Evolutionary conservation across 1,140 invertebrate genomes (phyloP).

Genomic region (Telenomus remus): DNA sequence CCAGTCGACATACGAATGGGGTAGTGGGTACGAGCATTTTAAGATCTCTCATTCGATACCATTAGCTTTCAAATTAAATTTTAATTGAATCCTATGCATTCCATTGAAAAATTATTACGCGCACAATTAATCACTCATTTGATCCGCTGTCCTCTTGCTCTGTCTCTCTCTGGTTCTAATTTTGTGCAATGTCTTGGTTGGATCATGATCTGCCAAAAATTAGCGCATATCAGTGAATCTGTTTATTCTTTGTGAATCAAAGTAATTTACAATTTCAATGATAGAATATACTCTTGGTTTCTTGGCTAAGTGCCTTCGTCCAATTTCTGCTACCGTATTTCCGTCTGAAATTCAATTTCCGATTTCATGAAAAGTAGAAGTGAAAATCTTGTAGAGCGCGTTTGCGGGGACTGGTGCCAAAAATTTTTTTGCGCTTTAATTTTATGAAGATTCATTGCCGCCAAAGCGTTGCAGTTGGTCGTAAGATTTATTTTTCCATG

Average conservation of each 20-base stretch:
- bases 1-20: constrained; percentile 61
- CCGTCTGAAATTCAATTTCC: constrained; percentile 55
- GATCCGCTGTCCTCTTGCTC: neutral
- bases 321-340: constrained; percentile 46
- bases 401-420: constrained; percentile 50
- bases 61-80: constrained; percentile 6
- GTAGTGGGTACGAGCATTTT: constrained; percentile 52
- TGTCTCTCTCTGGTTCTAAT: constrained; percentile 6
- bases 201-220: constrained; percentile 30
- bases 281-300: constrained; percentile 31
- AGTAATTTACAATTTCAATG: constrained; percentile 36
- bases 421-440: constrained; percentile 51
- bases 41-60: constrained; percentile 36
- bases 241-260: constrained; percentile 39
- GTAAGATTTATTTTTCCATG: constrained; percentile 35
- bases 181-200: constrained; percentile 11
- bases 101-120: no score
- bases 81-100: constrained; percentile 11
- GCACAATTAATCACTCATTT: no score
- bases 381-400: constrained; percentile 52
- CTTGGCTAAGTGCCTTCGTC: constrained; percentile 24
- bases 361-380: constrained; percentile 58
- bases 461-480: constrained; percentile 39
- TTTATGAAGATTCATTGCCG: constrained; percentile 51
- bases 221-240: constrained; percentile 11